These are phyloP conservation scores for Mormyrus hasselquistii DNA, from an alignment of 2,797 vertebrate genomes.

Conservation along the genomic window DNA sequence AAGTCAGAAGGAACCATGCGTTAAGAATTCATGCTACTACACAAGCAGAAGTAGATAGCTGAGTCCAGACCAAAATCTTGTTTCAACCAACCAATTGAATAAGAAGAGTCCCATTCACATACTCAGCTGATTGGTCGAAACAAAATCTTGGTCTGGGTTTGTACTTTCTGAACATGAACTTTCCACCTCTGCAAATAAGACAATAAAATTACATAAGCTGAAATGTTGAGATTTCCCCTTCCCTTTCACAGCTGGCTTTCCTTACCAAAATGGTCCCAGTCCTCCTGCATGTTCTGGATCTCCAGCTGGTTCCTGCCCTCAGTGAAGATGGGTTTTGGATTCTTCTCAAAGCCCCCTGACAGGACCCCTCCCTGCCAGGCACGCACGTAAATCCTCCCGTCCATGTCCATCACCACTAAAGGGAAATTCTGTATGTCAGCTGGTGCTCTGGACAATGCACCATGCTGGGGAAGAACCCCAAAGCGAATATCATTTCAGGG, in stretches of 20 bases:
- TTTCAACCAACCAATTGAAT: background rate
- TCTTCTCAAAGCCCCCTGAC: constrained; percentile 95
- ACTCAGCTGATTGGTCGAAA: background rate
- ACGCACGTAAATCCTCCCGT: constrained; percentile 88
- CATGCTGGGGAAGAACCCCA: background rate
- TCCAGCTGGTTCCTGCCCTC: constrained; percentile 95
- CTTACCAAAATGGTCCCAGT: constrained; percentile 97
- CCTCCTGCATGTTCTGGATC: constrained; percentile 92
- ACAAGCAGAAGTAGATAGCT: background rate
- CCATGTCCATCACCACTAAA: constrained; percentile 82
- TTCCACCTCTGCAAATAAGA: background rate
- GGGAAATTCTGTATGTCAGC: background rate
- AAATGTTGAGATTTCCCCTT: background rate
- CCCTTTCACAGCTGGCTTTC: background rate
- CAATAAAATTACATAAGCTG: background rate
- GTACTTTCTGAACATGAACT: background rate
- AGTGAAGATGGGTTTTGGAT: constrained; percentile 95
- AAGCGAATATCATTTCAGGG: background rate
- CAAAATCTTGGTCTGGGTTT: background rate
- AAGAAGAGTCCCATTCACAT: background rate
- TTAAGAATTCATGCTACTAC: background rate
- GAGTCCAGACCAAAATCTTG: background rate
- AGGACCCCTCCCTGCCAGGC: constrained; percentile 90
- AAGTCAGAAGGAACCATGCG: background rate
- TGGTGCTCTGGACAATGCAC: background rate